Evolutionary conservation across 2,113 vertebrate species (phyloP).

Genomic region (Leptosomus discolor): DNA sequence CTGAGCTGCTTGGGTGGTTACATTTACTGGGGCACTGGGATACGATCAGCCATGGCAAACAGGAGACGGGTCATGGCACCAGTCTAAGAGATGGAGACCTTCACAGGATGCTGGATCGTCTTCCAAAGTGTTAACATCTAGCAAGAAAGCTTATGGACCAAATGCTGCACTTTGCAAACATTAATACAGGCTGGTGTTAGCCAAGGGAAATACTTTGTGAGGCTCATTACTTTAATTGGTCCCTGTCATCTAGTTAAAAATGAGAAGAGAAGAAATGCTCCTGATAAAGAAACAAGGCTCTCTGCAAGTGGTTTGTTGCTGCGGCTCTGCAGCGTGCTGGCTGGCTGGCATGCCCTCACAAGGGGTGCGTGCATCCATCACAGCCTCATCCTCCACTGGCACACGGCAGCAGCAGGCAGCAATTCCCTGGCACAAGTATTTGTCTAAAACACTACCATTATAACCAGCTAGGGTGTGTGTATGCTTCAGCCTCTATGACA

Average conservation of each 20-base stretch:
- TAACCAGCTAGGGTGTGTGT: not conserved
- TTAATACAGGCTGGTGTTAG: conserved; percentile 53
- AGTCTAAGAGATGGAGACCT: not conserved
- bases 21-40: not conserved
- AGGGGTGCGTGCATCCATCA: accelerated
- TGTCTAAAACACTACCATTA: not conserved
- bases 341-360: not conserved
- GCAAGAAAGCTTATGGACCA: not conserved
- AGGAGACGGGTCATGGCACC: not conserved
- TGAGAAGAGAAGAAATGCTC: conserved; percentile 38
- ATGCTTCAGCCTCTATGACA: too few relatives aligned
- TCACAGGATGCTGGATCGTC: not conserved
- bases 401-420: not conserved
- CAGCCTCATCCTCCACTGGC: not conserved
- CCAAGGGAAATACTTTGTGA: conserved; percentile 68
- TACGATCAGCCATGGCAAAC: not conserved
- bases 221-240: conserved; percentile 76
- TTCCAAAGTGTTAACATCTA: not conserved
- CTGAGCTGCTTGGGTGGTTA: not conserved
- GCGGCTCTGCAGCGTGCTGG: not conserved
- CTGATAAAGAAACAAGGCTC: conserved; percentile 54
- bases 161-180: conserved; percentile 41
- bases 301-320: conserved; percentile 3
- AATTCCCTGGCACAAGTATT: not conserved
- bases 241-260: conserved; percentile 74